Evolutionary conservation across 2,113 vertebrate species (phyloP).

Genomic region (Gracilinanus agilis): DNA sequence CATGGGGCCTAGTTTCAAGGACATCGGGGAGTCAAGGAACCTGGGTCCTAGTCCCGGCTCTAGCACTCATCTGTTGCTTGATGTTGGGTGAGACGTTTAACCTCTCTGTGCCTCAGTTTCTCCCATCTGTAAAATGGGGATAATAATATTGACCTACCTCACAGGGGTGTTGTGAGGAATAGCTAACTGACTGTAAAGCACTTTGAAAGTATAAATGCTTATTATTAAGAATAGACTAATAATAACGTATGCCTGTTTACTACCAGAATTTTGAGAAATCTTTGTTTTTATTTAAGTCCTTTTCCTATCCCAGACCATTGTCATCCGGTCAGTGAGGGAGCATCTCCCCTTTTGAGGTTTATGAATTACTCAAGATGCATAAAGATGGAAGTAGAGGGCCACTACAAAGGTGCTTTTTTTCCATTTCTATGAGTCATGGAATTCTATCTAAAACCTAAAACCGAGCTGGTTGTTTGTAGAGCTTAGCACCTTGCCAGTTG

Average conservation of each 20-base stretch:
- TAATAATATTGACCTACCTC: conserved; percentile 81
- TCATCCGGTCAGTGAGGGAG: conserved; percentile 30
- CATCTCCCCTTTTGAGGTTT: conserved; percentile 31
- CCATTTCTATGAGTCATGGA: conserved; percentile 2
- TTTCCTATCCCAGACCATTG: conserved; percentile 71
- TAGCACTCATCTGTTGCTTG: conserved; percentile 70
- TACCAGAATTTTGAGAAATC: conserved; percentile 76
- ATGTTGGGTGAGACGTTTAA: conserved; percentile 81
- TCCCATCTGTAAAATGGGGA: conserved; percentile 82
- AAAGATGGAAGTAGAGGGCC: conserved; percentile 20
- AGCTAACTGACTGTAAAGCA: conserved; percentile 82
- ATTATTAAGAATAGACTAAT: conserved; percentile 80
- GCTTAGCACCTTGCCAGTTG: not conserved
- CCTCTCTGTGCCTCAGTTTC: conserved; percentile 83
- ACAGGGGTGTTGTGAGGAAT: conserved; percentile 84
- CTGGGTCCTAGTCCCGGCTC: conserved; percentile 76
- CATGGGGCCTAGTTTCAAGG: conserved; percentile 75
- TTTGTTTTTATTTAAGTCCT: conserved; percentile 70
- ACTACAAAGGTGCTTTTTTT: conserved; percentile 18
- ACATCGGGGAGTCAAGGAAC: conserved; percentile 75
- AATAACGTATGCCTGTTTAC: conserved; percentile 82
- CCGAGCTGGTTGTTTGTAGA: not conserved
- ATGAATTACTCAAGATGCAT: not conserved
- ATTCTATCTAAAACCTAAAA: conserved; percentile 13
- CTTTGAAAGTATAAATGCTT: conserved; percentile 80